phyloP scores from a whole-genome alignment of 30 jellyfish, hydroid and myxozoan genomes.

The Hydractinia symbiolongicarpus region DNA sequence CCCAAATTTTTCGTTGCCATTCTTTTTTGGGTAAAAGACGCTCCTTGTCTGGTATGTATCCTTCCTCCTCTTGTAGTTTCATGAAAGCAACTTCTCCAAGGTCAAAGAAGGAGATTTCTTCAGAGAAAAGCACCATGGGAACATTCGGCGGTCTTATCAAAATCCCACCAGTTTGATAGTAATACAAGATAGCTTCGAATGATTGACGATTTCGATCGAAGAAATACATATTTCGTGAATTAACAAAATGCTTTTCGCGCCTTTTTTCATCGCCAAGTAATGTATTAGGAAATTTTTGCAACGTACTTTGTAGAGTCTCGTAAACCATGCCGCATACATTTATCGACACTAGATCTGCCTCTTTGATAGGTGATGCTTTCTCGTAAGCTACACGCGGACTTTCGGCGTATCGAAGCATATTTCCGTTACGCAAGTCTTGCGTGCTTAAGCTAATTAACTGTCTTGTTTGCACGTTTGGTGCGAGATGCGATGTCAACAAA shows the following conservation, averaged over 20 bases:
- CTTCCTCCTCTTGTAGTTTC: constrained; percentile 71
- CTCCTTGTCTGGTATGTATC: constrained; percentile 57
- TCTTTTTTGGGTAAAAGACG: constrained; percentile 55
- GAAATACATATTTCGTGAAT: constrained; percentile 62
- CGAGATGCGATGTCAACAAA: background rate
- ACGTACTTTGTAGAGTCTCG: constrained; percentile 72
- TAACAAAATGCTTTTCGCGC: constrained; percentile 41
- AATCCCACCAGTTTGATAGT: constrained; percentile 84
- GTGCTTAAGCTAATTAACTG: background rate
- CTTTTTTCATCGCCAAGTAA: constrained; percentile 60
- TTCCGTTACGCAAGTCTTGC: constrained; percentile 14
- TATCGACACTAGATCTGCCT: constrained; percentile 54
- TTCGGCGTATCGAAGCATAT: background rate
- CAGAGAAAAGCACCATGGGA: constrained; percentile 84
- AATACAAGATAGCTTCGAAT: constrained; percentile 85
- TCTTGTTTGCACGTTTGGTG: constrained; percentile 7
- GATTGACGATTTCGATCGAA: constrained; percentile 88
- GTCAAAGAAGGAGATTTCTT: constrained; percentile 71
- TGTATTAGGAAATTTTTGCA: constrained; percentile 66
- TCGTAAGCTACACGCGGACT: background rate
- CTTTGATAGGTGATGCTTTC: constrained; percentile 34
- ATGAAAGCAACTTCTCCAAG: constrained; percentile 74
- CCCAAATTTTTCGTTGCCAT: constrained; percentile 81
- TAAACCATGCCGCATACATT: constrained; percentile 83
- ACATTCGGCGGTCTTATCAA: constrained; percentile 80